These are phyloP conservation scores for Griposia aprilina DNA, from an alignment of 2,888 invertebrate genomes.

Conservation along the genomic window DNA sequence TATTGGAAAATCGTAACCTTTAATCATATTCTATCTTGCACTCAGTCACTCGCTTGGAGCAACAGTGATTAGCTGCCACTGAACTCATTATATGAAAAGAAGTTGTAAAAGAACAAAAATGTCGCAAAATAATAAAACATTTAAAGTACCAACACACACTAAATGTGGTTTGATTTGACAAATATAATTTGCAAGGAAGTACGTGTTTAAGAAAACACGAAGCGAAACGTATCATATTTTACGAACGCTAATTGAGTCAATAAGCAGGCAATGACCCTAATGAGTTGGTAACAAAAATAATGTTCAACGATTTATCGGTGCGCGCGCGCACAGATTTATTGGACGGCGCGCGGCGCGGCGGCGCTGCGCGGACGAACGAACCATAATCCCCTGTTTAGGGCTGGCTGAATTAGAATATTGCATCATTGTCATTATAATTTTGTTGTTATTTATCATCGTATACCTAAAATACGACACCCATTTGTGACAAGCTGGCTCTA, in stretches of 20 bases:
- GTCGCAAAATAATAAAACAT: slow-evolving; percentile 28
- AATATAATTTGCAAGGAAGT: slow-evolving; percentile 76
- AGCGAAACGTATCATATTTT: slow-evolving; percentile 83
- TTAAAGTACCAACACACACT: slow-evolving; percentile 52
- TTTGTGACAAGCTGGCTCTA: background rate
- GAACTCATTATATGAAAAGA: background rate
- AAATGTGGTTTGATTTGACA: slow-evolving; percentile 79
- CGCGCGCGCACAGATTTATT: slow-evolving; percentile 89
- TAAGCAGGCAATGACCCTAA: slow-evolving; percentile 90
- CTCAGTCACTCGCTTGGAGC: background rate
- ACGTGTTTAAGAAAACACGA: slow-evolving; percentile 80
- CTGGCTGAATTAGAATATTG: slow-evolving; percentile 69
- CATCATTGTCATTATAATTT: slow-evolving; percentile 16
- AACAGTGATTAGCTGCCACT: background rate
- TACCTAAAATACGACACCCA: background rate
- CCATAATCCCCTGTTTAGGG: slow-evolving; percentile 86
- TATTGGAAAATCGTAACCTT: background rate
- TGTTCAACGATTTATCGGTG: slow-evolving; percentile 88
- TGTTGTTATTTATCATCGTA: background rate
- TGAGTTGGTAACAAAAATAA: slow-evolving; percentile 90
- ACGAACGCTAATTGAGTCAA: slow-evolving; percentile 86
- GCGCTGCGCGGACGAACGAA: slow-evolving; percentile 74
- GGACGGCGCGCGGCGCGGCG: slow-evolving; percentile 76
- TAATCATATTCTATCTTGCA: background rate
- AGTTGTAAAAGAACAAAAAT: background rate